A percentile compares a stretch with the other conserved stretches of the same genome.
Conservation (phyloP, 1,140 invertebrate species). For the Liolophura sinensis region DNA sequence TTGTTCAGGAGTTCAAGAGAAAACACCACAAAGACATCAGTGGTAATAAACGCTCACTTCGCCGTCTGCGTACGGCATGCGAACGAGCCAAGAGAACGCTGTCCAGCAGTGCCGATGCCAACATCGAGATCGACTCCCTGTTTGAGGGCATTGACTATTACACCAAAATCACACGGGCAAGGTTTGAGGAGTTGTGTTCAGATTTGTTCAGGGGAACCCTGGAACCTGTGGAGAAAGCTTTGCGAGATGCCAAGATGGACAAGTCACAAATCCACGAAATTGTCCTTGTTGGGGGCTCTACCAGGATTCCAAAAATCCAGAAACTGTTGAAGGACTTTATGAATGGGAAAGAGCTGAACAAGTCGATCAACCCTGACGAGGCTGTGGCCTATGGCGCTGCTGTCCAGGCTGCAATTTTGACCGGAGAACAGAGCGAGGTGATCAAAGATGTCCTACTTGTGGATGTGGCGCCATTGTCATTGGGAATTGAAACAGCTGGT, state of each 20-base stretch:
- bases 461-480: conserved; percentile 55
- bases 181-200: conserved; percentile 71
- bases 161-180: conserved; percentile 55
- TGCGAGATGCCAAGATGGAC: conserved; percentile 92
- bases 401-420: conserved; percentile 62
- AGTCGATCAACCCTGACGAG: conserved; percentile 56
- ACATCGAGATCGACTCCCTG: conserved; percentile 75
- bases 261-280: conserved; percentile 92
- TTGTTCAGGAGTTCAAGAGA: conserved; percentile 50
- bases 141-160: conserved; percentile 70
- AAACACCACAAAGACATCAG: conserved; percentile 50
- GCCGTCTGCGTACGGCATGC: conserved; percentile 68
- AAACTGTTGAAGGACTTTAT: conserved; percentile 86
- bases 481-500: conserved; percentile 65
- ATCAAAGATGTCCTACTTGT: conserved; percentile 54
- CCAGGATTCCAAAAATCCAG: conserved; percentile 96
- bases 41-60: conserved; percentile 39
- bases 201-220: conserved; percentile 87
- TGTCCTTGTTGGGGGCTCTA: conserved; percentile 95
- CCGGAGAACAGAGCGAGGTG: conserved; percentile 43
- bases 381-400: conserved; percentile 66
- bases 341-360: conserved; percentile 56
- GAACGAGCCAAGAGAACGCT: conserved; percentile 66
- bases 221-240: conserved; percentile 92
- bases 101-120: conserved; percentile 52